Conservation (phyloP, 1,140 invertebrate species). For the Pseudomyrmex concolor region DNA sequence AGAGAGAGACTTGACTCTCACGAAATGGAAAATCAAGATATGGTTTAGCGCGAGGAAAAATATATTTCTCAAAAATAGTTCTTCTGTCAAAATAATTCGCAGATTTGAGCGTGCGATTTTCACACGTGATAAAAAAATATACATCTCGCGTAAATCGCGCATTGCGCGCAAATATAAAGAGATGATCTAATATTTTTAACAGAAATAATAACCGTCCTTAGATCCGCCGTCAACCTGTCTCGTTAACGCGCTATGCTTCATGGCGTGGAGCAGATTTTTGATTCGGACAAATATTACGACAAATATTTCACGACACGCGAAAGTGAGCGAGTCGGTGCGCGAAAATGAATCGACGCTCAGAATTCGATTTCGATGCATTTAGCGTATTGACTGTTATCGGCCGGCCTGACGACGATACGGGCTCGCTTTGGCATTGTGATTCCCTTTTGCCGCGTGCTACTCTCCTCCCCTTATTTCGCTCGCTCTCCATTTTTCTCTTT, state of each 20-base stretch:
- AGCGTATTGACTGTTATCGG: slow-evolving; percentile 80
- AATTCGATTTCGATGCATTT: slow-evolving; percentile 80
- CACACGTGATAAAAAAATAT: not conserved
- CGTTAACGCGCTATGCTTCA: not conserved
- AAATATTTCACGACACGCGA: not conserved
- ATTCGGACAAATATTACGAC: slow-evolving; percentile 14
- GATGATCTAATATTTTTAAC: not conserved
- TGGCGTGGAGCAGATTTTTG: not conserved
- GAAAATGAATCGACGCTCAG: slow-evolving; percentile 70
- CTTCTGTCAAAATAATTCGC: no score
- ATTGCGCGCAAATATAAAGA: not conserved
- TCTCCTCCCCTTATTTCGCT: not conserved
- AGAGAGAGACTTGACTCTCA: not conserved
- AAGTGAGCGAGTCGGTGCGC: not conserved
- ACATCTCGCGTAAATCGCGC: no score
- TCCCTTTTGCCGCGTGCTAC: slow-evolving; percentile 51
- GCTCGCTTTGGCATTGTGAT: slow-evolving; percentile 79
- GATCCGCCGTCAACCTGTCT: not conserved
- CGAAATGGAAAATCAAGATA: no score
- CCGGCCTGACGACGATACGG: slow-evolving; percentile 77
- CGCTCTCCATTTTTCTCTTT: not conserved
- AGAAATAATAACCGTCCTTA: not conserved
- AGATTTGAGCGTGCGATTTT: not conserved
- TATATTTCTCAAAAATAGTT: no score
- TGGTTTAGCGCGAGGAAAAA: no score